These are phyloP conservation scores for Acanthurus lineatus DNA, from an alignment of 2,797 vertebrate species.

Conservation along the genomic window DNA sequence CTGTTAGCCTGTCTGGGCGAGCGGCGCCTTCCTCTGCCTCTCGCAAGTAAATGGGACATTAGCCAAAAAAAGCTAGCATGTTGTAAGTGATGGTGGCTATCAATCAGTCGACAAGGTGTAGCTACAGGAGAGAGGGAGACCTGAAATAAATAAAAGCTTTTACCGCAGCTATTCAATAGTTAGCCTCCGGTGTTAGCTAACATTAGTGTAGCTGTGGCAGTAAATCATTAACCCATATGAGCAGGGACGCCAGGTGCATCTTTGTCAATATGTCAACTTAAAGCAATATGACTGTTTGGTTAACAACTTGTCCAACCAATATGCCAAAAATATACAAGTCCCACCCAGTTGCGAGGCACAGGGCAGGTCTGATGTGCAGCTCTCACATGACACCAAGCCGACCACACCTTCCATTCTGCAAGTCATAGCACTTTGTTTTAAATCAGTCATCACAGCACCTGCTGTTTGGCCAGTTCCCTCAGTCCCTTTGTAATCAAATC, in stretches of 20 bases:
- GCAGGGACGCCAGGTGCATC: constrained; percentile 48
- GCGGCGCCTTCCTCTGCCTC: constrained; percentile 38
- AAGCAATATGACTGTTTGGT: constrained; percentile 66
- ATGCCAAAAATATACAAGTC: constrained; percentile 27
- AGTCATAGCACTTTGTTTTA: constrained; percentile 31
- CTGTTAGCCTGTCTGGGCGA: constrained; percentile 44
- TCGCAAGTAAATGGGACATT: constrained; percentile 49
- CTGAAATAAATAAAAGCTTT: background rate
- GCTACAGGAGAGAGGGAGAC: background rate
- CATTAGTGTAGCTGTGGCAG: constrained; percentile 17
- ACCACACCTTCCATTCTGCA: constrained; percentile 66
- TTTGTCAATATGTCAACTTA: constrained; percentile 24
- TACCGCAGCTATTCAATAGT: background rate
- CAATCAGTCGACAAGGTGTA: background rate
- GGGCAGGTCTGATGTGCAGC: constrained; percentile 39
- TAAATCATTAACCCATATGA: constrained; percentile 67
- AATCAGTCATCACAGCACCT: constrained; percentile 15
- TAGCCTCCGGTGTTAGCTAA: constrained; percentile 17
- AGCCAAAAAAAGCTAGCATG: constrained; percentile 71
- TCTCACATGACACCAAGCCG: constrained; percentile 57
- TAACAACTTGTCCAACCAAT: constrained; percentile 42
- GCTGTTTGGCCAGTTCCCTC: background rate
- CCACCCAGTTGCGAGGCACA: constrained; percentile 41
- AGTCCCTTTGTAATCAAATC: background rate
- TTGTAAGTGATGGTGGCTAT: constrained; percentile 23